phyloP scores from a whole-genome alignment of 1,140 invertebrate species.

The Homarus americanus region DNA sequence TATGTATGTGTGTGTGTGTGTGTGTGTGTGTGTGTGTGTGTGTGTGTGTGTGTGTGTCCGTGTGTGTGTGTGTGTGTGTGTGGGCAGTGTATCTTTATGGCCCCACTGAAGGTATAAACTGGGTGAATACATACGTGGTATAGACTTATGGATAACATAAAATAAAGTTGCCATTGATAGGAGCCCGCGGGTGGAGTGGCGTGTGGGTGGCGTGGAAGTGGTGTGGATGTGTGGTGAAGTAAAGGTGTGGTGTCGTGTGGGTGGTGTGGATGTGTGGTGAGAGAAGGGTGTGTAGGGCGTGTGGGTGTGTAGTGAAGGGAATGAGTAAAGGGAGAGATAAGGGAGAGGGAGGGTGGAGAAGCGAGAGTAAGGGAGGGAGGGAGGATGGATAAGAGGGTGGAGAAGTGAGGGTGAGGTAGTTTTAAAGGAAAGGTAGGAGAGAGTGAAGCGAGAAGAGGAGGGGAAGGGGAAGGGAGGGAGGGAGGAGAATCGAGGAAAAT shows the following conservation, averaged over 20 bases:
- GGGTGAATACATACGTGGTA: no score
- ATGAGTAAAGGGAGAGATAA: no score
- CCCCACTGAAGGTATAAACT: no score
- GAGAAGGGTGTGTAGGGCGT: background rate
- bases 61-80: background rate
- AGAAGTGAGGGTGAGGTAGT: background rate
- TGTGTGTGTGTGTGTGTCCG: slow-evolving; percentile 14
- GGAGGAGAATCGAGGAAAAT: background rate
- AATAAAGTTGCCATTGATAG: no score
- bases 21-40: no score
- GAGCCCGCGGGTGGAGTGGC: no score
- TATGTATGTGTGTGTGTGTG: no score
- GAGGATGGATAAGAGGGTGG: background rate
- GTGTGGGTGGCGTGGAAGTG: background rate
- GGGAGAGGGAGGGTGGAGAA: background rate
- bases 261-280: slow-evolving; percentile 25
- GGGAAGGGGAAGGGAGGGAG: background rate
- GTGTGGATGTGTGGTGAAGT: background rate
- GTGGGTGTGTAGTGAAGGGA: no score
- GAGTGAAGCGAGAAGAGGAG: no score
- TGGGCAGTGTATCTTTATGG: background rate
- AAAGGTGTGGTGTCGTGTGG: slow-evolving; percentile 1
- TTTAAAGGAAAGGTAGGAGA: no score
- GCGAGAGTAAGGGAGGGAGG: no score
- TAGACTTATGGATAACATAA: no score